These are phyloP conservation scores for Campaea margaritaria DNA, from an alignment of 2,888 invertebrate genomes.

Conservation along the genomic window DNA sequence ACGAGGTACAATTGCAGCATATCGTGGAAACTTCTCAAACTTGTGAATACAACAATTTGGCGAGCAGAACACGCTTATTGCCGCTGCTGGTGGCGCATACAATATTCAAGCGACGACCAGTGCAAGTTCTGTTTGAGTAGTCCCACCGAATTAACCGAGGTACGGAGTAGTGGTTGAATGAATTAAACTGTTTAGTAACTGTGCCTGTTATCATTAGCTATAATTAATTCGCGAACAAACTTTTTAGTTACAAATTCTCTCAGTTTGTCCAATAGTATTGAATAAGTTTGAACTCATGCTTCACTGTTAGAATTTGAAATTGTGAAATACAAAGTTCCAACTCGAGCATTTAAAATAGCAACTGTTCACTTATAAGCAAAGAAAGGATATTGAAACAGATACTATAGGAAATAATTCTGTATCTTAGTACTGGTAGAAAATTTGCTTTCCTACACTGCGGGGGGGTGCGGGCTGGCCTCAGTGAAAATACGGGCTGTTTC, in stretches of 20 bases:
- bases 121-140: constrained; percentile 52
- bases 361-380: too few species aligned
- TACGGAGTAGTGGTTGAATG: constrained; percentile 16
- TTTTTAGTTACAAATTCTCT: neutral
- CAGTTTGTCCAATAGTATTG: neutral
- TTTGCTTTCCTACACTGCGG: too few species aligned
- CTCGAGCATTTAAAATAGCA: too few species aligned
- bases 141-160: constrained; percentile 34
- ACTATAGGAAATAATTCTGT: too few species aligned
- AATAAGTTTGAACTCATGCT: too few species aligned
- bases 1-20: constrained; percentile 28
- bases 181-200: constrained; percentile 15
- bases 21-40: constrained; percentile 41
- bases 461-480: too few species aligned
- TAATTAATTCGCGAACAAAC: neutral
- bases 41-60: constrained; percentile 64
- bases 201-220: neutral
- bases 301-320: too few species aligned
- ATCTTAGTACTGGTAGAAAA: too few species aligned
- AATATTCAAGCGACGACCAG: constrained; percentile 62
- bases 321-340: too few species aligned
- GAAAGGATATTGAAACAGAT: too few species aligned
- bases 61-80: constrained; percentile 60
- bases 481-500: too few species aligned
- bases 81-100: constrained; percentile 49